phyloP scores from a whole-genome alignment of 2,797 vertebrate genomes.

The Malacoctenus gilli region DNA sequence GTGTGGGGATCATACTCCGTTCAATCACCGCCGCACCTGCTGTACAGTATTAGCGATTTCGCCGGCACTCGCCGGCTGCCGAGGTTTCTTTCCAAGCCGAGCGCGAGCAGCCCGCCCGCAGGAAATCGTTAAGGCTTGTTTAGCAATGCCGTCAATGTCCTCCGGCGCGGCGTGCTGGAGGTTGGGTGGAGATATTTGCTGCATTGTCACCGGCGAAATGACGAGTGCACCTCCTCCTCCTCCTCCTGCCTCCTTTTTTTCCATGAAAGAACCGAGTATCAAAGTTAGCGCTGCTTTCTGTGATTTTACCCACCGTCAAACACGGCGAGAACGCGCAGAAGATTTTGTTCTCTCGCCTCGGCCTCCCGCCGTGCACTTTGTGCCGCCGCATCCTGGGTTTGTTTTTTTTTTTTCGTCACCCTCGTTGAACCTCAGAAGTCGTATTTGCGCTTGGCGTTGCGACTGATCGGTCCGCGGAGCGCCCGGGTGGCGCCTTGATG shows the following conservation, averaged over 20 bases:
- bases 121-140: constrained; percentile 33
- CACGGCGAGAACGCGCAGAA: too few species aligned
- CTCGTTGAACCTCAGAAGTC: constrained; percentile 27
- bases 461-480: constrained; percentile 50
- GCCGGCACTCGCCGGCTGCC: constrained; percentile 1
- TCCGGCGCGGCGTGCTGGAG: constrained; percentile 1
- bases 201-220: neutral
- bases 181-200: constrained; percentile 5
- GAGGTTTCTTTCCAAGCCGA: constrained; percentile 18
- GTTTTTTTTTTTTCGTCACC: constrained; percentile 32
- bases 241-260: neutral
- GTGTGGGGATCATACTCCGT: constrained; percentile 36
- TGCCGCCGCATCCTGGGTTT: constrained; percentile 13
- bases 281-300: too few species aligned
- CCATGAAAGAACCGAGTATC: too few species aligned
- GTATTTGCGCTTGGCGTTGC: constrained; percentile 52
- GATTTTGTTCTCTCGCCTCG: neutral
- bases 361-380: constrained; percentile 19
- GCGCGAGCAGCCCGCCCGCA: constrained; percentile 4
- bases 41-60: constrained; percentile 28
- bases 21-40: constrained; percentile 39
- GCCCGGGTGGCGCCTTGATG: constrained; percentile 45
- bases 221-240: too few species aligned
- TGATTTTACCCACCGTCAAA: too few species aligned
- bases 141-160: constrained; percentile 15